phyloP scores from a whole-genome alignment of 2,113 vertebrate genomes.

The Xiphorhynchus elegans region DNA sequence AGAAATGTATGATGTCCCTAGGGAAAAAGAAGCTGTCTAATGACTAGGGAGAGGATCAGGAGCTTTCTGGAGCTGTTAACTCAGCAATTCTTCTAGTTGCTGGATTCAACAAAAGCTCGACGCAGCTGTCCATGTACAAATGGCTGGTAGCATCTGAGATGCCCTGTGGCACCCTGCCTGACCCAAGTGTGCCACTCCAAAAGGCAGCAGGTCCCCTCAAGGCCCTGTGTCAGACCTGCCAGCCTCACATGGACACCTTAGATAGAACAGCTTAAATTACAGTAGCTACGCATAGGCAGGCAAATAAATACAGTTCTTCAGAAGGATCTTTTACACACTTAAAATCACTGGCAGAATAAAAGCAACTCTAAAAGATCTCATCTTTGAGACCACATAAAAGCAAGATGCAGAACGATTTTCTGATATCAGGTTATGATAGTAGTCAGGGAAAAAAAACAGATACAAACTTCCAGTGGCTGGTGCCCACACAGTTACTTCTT shows the following conservation, averaged over 20 bases:
- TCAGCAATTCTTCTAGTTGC: background rate
- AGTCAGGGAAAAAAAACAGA: background rate
- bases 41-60: background rate
- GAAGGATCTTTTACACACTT: background rate
- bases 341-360: background rate
- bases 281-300: background rate
- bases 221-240: background rate
- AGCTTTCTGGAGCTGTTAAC: background rate
- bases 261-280: background rate
- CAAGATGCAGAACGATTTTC: background rate
- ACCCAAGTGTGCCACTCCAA: background rate
- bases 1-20: background rate
- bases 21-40: background rate
- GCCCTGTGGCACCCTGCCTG: background rate
- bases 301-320: background rate
- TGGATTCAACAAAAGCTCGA: background rate
- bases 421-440: background rate
- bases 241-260: background rate
- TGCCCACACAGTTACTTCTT: background rate
- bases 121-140: accelerated
- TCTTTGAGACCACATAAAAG: background rate
- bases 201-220: background rate
- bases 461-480: background rate
- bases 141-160: background rate
- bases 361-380: background rate